Base-by-base conservation (phyloP, 2,888 invertebrate species). In the Chalcosyrphus nemorum region DNA sequence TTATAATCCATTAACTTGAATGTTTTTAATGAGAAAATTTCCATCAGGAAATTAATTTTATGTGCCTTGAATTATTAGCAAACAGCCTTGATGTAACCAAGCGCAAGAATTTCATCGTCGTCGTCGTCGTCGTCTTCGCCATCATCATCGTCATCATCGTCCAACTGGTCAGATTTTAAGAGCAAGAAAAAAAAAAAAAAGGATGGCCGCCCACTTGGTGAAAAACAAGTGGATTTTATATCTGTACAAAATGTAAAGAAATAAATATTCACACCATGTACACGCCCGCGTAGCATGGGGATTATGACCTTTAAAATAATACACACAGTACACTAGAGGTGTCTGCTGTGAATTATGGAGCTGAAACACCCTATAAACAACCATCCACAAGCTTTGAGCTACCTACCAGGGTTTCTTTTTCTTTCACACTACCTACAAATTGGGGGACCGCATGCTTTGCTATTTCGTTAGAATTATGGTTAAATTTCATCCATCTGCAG, bases 351-450 rank as follows among this genome's bases (percentile, higher is more conserved):
- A 56, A 56, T 56, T 56, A 35, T 56, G 56, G 35, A n/a, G n/a
- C n/a, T 15, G 13, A 32, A 19, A 56, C 56, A 32, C 56, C 56
- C 35, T 56, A 19, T 15, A 4, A 52, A 29, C 9, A 52, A 27
- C 52, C 27, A 29, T n/a, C n/a, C n/a, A n/a, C 52, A 29, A 27
- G 15, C 7, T 27, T 3, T 13, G 29, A 24, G 13, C 19, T 17
- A 9, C 15, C 27, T 41, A 6, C n/a, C n/a, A n/a, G n/a, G n/a
- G n/a, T n/a, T n/a, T n/a, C n/a, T 7, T 3, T 59, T 43, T 27
- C 41, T 56, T 19, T 11, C 15, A 59, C 15, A 50, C 50, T 35
- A 63, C 63, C n/a, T 35, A 47, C 47, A 63, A 63, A 63, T 63
- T 50, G 63, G n/a, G n/a, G n/a, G 32, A 32, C 47, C 32, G 19